Evolutionary conservation across 2,888 invertebrate genomes (phyloP).

Genomic region (Apotomis capreana): DNA sequence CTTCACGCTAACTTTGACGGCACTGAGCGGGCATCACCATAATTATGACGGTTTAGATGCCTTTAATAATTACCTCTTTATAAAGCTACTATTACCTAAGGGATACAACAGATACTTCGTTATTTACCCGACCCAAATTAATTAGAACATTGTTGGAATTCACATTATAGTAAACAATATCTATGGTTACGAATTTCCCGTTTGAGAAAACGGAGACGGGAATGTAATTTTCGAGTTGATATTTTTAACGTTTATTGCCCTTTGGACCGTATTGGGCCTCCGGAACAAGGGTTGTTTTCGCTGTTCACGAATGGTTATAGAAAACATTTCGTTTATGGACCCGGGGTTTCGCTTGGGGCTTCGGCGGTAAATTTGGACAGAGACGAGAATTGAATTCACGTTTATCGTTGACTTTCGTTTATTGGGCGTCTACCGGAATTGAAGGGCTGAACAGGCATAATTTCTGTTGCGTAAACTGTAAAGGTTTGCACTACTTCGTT

Average conservation of each 20-base stretch:
- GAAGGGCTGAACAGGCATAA: neutral
- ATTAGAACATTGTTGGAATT: slow-evolving; percentile 23
- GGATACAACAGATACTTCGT: slow-evolving; percentile 27
- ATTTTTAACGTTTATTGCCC: slow-evolving; percentile 29
- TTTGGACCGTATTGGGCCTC: slow-evolving; percentile 24
- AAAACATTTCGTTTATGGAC: slow-evolving; percentile 31
- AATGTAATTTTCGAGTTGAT: slow-evolving; percentile 23
- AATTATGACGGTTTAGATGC: slow-evolving; percentile 26
- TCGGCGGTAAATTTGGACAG: neutral
- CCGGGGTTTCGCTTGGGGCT: slow-evolving; percentile 10
- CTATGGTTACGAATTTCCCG: neutral
- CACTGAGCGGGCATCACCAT: slow-evolving; percentile 19
- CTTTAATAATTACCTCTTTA: slow-evolving; percentile 37
- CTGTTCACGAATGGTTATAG: slow-evolving; percentile 26
- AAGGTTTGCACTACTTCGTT: no score
- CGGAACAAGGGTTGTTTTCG: slow-evolving; percentile 30
- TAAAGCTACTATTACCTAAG: slow-evolving; percentile 30
- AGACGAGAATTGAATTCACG: slow-evolving; percentile 22
- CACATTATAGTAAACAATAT: slow-evolving; percentile 19
- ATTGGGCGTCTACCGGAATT: slow-evolving; percentile 2
- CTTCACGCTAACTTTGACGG: slow-evolving; percentile 35
- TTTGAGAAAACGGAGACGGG: neutral
- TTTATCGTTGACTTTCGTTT: slow-evolving; percentile 5
- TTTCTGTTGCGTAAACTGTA: neutral
- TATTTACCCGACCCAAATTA: slow-evolving; percentile 25